phyloP scores from a whole-genome alignment of 2,888 invertebrate genomes.

The Branchellion lobata region DNA sequence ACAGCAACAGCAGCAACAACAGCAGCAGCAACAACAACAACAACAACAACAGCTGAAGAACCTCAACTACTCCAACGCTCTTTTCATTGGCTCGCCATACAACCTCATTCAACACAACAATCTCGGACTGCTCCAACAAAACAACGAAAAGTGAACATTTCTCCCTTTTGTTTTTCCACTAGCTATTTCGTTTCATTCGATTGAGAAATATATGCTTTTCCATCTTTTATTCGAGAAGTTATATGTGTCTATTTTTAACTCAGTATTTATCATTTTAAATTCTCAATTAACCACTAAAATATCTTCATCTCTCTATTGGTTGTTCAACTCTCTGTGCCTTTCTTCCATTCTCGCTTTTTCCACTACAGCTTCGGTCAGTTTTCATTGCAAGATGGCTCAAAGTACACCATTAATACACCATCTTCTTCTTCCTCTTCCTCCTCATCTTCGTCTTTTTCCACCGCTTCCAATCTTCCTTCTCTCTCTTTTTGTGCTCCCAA shows the following conservation, averaged over 20 bases:
- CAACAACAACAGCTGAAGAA: not conserved
- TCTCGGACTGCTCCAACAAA: not conserved
- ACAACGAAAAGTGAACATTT: not conserved
- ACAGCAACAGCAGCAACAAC: not conserved
- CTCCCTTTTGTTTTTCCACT: not conserved
- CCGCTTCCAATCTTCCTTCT: not conserved
- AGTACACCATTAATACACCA: not conserved
- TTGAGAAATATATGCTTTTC: too few species aligned
- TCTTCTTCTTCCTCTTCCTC: not conserved
- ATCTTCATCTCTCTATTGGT: too few species aligned
- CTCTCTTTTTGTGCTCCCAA: not conserved
- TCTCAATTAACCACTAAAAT: too few species aligned
- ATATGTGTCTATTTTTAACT: too few species aligned
- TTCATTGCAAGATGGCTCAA: not conserved
- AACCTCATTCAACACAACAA: slow-evolving; percentile 8
- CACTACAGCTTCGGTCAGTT: slow-evolving; percentile 1
- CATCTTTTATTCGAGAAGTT: too few species aligned
- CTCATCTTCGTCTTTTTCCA: not conserved
- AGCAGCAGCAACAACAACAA: not conserved
- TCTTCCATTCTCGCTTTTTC: too few species aligned
- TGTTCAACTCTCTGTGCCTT: too few species aligned
- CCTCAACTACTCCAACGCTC: not conserved
- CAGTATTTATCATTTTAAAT: too few species aligned
- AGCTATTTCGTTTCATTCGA: too few species aligned
- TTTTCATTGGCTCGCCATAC: not conserved